phyloP scores from a whole-genome alignment of 2,113 vertebrate genomes.

The Hippopotamus amphibius region DNA sequence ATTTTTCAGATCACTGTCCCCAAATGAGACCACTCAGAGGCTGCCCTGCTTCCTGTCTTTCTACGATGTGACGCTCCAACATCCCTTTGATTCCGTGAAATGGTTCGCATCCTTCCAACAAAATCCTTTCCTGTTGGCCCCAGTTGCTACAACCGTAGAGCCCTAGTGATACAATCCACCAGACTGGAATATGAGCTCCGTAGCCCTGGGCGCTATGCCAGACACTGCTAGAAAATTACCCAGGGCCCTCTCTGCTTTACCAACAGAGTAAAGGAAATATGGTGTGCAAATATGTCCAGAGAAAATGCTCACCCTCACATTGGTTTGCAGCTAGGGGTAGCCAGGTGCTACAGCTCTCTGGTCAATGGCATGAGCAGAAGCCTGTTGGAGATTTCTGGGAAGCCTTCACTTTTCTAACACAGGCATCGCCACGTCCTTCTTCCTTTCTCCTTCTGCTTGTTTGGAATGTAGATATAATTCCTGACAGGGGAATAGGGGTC shows the following conservation, averaged over 20 bases:
- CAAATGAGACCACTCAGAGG: background rate
- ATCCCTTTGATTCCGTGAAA: background rate
- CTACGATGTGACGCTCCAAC: background rate
- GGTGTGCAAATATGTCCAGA: background rate
- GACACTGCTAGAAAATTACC: background rate
- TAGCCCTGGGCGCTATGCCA: accelerated
- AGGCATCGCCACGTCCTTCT: background rate
- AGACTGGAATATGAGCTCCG: background rate
- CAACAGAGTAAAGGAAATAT: background rate
- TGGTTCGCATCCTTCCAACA: background rate
- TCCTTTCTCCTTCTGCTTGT: background rate
- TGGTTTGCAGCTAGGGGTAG: background rate
- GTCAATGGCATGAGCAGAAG: background rate
- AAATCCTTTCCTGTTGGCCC: background rate
- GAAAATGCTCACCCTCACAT: background rate
- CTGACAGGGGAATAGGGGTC: background rate
- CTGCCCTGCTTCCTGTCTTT: background rate
- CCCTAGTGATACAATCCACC: background rate
- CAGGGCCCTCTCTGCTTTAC: background rate
- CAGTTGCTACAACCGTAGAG: background rate
- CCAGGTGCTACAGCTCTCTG: background rate
- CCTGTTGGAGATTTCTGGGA: background rate
- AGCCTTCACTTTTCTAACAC: background rate
- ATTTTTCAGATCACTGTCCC: background rate
- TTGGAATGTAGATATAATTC: background rate